Base-by-base conservation (phyloP, 2,888 invertebrate genomes). In the Drosophila setosimentum region DNA sequence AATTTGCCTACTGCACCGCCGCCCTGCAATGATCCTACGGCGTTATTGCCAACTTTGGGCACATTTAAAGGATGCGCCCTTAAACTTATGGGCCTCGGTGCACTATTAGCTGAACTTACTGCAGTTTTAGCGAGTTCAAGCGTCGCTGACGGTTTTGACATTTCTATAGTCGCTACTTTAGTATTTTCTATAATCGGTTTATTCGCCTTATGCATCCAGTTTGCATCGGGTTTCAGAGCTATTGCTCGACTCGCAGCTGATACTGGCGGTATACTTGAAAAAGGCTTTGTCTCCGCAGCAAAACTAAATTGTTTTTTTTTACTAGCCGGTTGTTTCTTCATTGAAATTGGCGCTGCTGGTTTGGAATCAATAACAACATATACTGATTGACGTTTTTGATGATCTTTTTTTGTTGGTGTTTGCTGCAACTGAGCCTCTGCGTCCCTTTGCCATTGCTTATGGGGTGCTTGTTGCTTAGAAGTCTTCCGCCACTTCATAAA, bases 1-100 rank as follows among this genome's bases (percentile, higher is more conserved):
- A 76, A 75, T 32, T 87, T 84, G 7, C 59, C 54, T 6, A 51
- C 74, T 8, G 87, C 87, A 3, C 68, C 82, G 2, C 58, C 68
- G 45, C 7, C 3, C 13, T 42, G 50, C n/a, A 37, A 29, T 1
- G 73, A 68, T 29, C 63, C 61, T 10, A 30, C 18, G 18, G 24
- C 7, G 1, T 30, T 32, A 11, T 4, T 13, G 21, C 6, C 18
- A 16, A 53, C 4, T n/a, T 13, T 35, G 5, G n/a, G 27, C 8
- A 16, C 11, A 27, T 76, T 64, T 8, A 87, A 76, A 0, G 70
- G 65, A n/a, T 83, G 60, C 0, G 61, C 63, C 33, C 45, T 61
- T 13, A 75, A 11, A 53, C 66, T 72, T 0, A 0, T 3, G 3
- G 55, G 62, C 5, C 27, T 53, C 7, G 30, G 21, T 29, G 24